Conservation (phyloP, 2,797 vertebrate species). For the Podargus strigoides region DNA sequence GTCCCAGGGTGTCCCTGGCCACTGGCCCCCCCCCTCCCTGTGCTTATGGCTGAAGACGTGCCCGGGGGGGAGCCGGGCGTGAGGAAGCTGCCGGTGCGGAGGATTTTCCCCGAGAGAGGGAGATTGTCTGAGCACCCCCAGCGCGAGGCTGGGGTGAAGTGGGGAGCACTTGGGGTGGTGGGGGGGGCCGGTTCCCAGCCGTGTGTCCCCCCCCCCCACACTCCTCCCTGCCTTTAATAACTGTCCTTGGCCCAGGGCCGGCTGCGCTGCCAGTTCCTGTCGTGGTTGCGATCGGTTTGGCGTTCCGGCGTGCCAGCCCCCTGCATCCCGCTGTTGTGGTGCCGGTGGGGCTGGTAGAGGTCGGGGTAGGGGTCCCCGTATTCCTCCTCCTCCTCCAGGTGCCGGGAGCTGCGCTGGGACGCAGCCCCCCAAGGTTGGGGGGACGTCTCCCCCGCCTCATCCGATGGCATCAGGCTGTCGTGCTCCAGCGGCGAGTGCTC, state of each 20-base stretch:
- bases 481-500: slow-evolving; percentile 89
- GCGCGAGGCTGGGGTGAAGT: background rate
- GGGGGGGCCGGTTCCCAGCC: background rate
- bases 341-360: slow-evolving; percentile 86
- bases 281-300: slow-evolving; percentile 85
- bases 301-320: slow-evolving; percentile 82
- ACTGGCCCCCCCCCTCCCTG: background rate
- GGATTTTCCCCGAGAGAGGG: background rate
- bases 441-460: slow-evolving; percentile 88
- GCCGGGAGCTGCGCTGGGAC: slow-evolving; percentile 80
- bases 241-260: slow-evolving; percentile 93
- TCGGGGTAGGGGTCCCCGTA: slow-evolving; percentile 85
- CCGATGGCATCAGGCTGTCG: slow-evolving; percentile 94
- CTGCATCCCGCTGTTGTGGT: slow-evolving; percentile 81
- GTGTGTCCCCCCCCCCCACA: background rate
- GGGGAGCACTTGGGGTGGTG: background rate
- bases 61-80: background rate
- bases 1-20: background rate
- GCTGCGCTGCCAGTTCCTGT: slow-evolving; percentile 89
- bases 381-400: slow-evolving; percentile 81
- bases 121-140: slow-evolving; percentile 56
- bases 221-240: slow-evolving; percentile 76
- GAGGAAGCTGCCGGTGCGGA: slow-evolving; percentile 18
- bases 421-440: slow-evolving; percentile 79
- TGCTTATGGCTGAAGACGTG: slow-evolving; percentile 40